Conservation (phyloP, 1,140 invertebrate species). For the Dinoponera quadriceps region DNA sequence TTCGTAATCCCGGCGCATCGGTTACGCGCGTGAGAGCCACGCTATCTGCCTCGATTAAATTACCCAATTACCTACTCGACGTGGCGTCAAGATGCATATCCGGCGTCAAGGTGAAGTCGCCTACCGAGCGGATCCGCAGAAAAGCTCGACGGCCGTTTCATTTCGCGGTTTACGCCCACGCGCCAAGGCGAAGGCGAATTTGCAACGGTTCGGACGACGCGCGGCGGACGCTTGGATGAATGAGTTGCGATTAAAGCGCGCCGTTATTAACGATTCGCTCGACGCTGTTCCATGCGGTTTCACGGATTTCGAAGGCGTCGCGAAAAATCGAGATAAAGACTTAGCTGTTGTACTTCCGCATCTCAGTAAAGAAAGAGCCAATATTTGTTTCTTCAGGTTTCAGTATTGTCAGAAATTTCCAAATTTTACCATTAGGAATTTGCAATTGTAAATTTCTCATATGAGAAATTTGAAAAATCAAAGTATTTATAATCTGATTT, state of each 20-base stretch:
- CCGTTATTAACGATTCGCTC: neutral
- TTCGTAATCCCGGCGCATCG: slow-evolving; percentile 16
- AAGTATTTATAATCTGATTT: too few relatives aligned
- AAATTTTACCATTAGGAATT: too few relatives aligned
- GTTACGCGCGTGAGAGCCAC: neutral
- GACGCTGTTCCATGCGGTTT: neutral
- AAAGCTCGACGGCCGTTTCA: slow-evolving; percentile 38
- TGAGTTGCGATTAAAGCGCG: slow-evolving; percentile 4
- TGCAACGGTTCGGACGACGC: slow-evolving; percentile 27
- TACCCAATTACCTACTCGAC: slow-evolving; percentile 22
- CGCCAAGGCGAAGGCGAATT: slow-evolving; percentile 38
- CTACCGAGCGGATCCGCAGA: slow-evolving; percentile 40
- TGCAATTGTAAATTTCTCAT: too few relatives aligned
- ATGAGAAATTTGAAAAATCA: too few relatives aligned
- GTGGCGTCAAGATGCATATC: slow-evolving; percentile 23
- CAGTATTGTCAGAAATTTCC: too few relatives aligned
- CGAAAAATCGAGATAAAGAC: neutral
- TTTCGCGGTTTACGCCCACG: slow-evolving; percentile 38
- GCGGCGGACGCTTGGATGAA: neutral
- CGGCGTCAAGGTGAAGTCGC: slow-evolving; percentile 42
- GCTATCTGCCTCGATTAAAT: slow-evolving; percentile 36
- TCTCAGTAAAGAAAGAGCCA: too few relatives aligned
- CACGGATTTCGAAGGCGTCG: neutral
- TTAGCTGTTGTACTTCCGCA: neutral
- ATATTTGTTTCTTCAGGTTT: too few relatives aligned